Evolutionary conservation across 2,888 invertebrate genomes (phyloP).

Genomic region (Microctonus brassicae): DNA sequence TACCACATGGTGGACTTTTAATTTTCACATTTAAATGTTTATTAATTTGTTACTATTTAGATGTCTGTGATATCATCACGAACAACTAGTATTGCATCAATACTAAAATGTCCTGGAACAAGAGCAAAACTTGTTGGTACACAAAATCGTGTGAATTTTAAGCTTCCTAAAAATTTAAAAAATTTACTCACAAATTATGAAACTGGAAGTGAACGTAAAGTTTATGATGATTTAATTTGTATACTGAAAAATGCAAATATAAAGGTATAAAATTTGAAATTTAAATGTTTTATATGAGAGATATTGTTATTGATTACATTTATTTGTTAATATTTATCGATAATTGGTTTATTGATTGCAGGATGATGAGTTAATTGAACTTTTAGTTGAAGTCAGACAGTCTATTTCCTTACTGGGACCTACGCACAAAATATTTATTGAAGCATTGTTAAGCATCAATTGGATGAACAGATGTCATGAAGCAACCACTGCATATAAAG

Average conservation of each 20-base stretch:
- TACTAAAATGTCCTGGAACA: slow-evolving; percentile 59
- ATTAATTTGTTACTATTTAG: slow-evolving; percentile 47
- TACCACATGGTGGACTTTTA: not conserved
- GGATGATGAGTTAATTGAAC: slow-evolving; percentile 74
- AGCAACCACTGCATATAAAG: slow-evolving; percentile 74
- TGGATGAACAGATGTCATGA: slow-evolving; percentile 73
- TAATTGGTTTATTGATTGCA: slow-evolving; percentile 54
- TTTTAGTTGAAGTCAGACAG: slow-evolving; percentile 73
- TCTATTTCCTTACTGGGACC: slow-evolving; percentile 74
- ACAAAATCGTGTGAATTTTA: slow-evolving; percentile 67
- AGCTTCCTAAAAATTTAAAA: slow-evolving; percentile 71
- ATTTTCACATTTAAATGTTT: not conserved
- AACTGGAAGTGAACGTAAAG: slow-evolving; percentile 65
- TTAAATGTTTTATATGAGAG: slow-evolving; percentile 10
- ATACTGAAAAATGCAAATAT: slow-evolving; percentile 71
- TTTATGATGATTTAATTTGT: slow-evolving; percentile 72
- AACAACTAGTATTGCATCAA: slow-evolving; percentile 60
- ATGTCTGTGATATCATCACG: slow-evolving; percentile 66
- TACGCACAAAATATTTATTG: slow-evolving; percentile 73
- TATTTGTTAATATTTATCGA: slow-evolving; percentile 10
- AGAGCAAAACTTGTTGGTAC: slow-evolving; percentile 53
- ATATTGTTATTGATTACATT: slow-evolving; percentile 8
- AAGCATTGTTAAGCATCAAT: slow-evolving; percentile 74
- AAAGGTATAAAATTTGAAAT: slow-evolving; percentile 55
- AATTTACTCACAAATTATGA: slow-evolving; percentile 70